Conservation (phyloP, 2,113 vertebrate species). For the Gambusia affinis region DNA sequence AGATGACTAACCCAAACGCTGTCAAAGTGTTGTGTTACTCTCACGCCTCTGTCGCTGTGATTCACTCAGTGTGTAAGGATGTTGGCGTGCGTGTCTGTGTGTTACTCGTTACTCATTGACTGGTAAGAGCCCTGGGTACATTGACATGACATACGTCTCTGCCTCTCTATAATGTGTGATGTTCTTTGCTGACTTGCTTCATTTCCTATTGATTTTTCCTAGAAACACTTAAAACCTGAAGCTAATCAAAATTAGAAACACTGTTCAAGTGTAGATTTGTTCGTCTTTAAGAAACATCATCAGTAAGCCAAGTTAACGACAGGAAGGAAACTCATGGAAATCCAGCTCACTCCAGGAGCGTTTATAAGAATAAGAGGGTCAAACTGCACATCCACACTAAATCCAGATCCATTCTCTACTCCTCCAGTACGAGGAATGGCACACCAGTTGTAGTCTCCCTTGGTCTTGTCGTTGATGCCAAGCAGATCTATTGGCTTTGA, state of each 20-base stretch:
- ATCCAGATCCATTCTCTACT: no score
- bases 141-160: slow-evolving; percentile 63
- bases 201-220: slow-evolving; percentile 21
- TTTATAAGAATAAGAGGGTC: no score
- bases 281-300: no score
- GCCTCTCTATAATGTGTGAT: slow-evolving; percentile 44
- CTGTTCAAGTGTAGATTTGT: neutral
- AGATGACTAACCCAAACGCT: slow-evolving; percentile 60
- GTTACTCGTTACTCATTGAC: slow-evolving; percentile 58
- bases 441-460: no score
- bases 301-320: no score
- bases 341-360: no score
- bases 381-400: no score
- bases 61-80: slow-evolving; percentile 37
- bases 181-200: slow-evolving; percentile 33
- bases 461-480: no score
- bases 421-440: no score
- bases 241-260: neutral
- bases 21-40: slow-evolving; percentile 56
- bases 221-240: slow-evolving; percentile 2
- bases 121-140: slow-evolving; percentile 56
- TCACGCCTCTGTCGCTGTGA: slow-evolving; percentile 60
- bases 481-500: no score
- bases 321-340: no score
- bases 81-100: slow-evolving; percentile 32